A percentile compares a stretch with the other conserved stretches of the same genome.
phyloP scores from a whole-genome alignment of 2,888 invertebrate genomes.

The Myopa testacea region DNA sequence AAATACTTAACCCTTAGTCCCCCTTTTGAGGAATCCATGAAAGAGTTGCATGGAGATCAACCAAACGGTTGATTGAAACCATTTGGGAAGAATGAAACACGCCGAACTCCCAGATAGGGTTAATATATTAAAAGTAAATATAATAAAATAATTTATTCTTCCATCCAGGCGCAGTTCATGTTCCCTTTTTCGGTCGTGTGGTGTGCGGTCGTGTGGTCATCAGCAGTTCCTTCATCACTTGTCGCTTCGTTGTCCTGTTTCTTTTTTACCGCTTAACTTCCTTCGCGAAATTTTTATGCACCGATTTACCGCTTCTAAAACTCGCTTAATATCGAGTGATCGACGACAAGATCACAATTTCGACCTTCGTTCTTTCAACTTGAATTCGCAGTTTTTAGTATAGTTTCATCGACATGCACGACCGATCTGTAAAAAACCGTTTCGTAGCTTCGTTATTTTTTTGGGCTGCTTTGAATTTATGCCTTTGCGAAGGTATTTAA shows the following conservation, averaged over 20 bases:
- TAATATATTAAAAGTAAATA: too few relatives aligned
- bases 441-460: background rate
- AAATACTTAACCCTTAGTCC: too few relatives aligned
- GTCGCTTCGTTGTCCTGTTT: background rate
- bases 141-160: too few relatives aligned
- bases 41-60: too few relatives aligned
- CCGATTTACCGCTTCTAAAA: background rate
- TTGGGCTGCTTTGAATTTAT: background rate
- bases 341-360: background rate
- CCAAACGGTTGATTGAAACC: too few relatives aligned
- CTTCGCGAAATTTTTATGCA: background rate
- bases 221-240: too few relatives aligned
- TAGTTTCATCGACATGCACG: background rate
- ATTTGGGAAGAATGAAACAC: too few relatives aligned
- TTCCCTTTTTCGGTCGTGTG: too few relatives aligned
- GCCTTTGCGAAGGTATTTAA: slow-evolving; percentile 11
- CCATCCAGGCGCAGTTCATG: too few relatives aligned
- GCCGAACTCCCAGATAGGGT: too few relatives aligned
- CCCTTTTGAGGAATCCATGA: too few relatives aligned
- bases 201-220: too few relatives aligned
- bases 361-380: background rate
- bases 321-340: background rate
- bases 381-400: background rate
- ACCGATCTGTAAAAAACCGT: background rate
- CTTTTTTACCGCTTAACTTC: background rate